These are phyloP conservation scores for Itoplectis maculator DNA, from an alignment of 2,888 invertebrate genomes.

Conservation along the genomic window DNA sequence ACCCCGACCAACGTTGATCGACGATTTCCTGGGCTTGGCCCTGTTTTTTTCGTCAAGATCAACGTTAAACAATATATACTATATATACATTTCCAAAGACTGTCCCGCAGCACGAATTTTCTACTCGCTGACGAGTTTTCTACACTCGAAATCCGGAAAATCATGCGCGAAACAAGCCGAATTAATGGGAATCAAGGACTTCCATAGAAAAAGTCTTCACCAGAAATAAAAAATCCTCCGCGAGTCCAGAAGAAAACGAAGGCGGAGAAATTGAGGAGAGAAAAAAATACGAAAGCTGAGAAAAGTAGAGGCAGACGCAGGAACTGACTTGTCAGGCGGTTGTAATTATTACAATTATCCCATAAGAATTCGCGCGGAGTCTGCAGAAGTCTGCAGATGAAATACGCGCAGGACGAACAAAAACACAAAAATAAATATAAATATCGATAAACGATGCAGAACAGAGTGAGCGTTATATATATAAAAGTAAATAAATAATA, in stretches of 20 bases:
- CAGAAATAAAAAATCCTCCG: conserved; percentile 48
- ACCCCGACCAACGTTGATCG: conserved; percentile 10
- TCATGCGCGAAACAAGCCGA: conserved; percentile 65
- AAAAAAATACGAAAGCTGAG: conserved; percentile 6
- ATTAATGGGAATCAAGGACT: conserved; percentile 69
- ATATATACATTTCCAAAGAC: conserved; percentile 65
- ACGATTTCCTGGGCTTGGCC: background rate
- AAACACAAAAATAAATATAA: conserved; percentile 14
- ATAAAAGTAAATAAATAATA: conserved; percentile 46
- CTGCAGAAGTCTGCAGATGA: no score
- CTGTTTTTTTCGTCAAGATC: conserved; percentile 38
- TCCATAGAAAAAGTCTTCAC: conserved; percentile 60
- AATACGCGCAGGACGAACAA: conserved; percentile 33
- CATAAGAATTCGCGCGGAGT: conserved; percentile 17
- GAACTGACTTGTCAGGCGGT: conserved; percentile 37
- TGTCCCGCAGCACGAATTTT: conserved; percentile 64
- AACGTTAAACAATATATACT: conserved; percentile 25
- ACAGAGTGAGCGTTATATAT: conserved; percentile 55
- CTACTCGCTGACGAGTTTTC: conserved; percentile 61
- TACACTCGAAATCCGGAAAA: conserved; percentile 57
- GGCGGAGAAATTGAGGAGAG: conserved; percentile 11
- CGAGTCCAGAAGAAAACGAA: conserved; percentile 52
- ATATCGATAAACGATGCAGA: conserved; percentile 53
- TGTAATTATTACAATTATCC: conserved; percentile 43
- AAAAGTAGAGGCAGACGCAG: conserved; percentile 23